These are phyloP conservation scores for Zingel zingel DNA, from an alignment of 2,113 vertebrate genomes.

Conservation along the genomic window DNA sequence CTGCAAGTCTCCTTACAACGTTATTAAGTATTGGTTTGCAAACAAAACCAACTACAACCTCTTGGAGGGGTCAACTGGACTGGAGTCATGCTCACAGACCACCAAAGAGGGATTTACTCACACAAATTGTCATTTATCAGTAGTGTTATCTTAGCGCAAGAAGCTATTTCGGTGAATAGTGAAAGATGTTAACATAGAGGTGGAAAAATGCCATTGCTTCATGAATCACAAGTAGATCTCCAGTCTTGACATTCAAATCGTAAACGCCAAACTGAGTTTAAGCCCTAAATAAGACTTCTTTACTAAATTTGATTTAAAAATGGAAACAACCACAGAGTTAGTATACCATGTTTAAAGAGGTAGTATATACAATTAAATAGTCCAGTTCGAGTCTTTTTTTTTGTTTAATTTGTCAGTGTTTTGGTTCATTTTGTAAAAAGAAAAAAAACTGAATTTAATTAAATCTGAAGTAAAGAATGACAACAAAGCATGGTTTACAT, in stretches of 20 bases:
- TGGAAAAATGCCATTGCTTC: not conserved
- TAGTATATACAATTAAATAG: too few relatives aligned
- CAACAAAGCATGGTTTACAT: too few relatives aligned
- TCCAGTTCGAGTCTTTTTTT: too few relatives aligned
- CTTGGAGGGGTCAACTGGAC: constrained; percentile 5
- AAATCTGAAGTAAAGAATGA: too few relatives aligned
- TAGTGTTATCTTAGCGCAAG: not conserved
- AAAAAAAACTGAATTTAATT: too few relatives aligned
- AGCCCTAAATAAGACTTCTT: too few relatives aligned
- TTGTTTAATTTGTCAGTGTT: too few relatives aligned
- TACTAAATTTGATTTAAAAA: not conserved
- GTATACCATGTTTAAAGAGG: not conserved
- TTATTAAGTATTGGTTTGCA: not conserved
- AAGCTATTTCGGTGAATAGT: not conserved
- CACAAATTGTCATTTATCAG: not conserved
- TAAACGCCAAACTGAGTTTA: not conserved
- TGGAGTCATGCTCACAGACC: not conserved
- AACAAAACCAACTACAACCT: not conserved
- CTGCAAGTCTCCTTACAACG: not conserved
- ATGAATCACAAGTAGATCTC: too few relatives aligned
- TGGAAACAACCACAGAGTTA: not conserved
- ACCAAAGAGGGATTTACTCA: not conserved
- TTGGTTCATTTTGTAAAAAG: too few relatives aligned
- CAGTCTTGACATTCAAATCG: not conserved
- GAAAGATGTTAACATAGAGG: not conserved